Percentiles rank a stretch among this genome's conserved stretches.
Evolutionary conservation across 2,888 invertebrate genomes (phyloP).

Genomic region (Geophilus truncorum): DNA sequence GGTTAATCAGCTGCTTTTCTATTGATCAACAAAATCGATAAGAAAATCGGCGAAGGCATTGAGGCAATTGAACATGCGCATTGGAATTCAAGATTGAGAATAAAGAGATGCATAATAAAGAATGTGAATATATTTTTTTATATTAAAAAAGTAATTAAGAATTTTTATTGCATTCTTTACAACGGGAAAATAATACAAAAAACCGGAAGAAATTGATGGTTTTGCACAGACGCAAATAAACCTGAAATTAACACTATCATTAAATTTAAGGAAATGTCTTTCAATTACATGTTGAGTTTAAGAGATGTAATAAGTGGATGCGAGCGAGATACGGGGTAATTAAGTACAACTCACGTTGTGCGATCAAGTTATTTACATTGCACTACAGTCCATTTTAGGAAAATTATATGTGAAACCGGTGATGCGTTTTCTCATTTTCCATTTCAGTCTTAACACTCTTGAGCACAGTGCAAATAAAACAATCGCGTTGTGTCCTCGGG

Average conservation of each 20-base stretch:
- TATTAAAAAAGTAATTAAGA: background rate
- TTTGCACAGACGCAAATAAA: background rate
- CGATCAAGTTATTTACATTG: background rate
- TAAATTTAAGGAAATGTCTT: background rate
- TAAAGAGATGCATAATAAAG: background rate
- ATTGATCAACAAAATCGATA: background rate
- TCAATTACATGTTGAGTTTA: background rate
- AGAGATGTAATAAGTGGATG: background rate
- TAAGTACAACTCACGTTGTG: background rate
- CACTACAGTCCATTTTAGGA: background rate
- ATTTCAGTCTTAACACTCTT: too few species aligned
- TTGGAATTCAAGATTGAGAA: background rate
- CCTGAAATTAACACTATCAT: background rate
- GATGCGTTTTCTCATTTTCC: background rate
- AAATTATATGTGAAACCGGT: background rate
- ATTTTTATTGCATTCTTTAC: background rate
- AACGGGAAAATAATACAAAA: too few species aligned
- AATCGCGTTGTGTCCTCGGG: too few species aligned
- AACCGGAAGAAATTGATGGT: background rate
- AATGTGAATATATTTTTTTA: background rate
- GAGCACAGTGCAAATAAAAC: too few species aligned
- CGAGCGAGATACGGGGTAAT: background rate
- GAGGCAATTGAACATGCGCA: constrained; percentile 15
- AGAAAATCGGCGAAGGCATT: background rate
- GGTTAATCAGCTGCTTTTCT: background rate